A percentile compares a stretch with the other conserved stretches of the same genome.
Conservation (phyloP, 2,797 vertebrate species). For the Sebastes paucispinis region DNA sequence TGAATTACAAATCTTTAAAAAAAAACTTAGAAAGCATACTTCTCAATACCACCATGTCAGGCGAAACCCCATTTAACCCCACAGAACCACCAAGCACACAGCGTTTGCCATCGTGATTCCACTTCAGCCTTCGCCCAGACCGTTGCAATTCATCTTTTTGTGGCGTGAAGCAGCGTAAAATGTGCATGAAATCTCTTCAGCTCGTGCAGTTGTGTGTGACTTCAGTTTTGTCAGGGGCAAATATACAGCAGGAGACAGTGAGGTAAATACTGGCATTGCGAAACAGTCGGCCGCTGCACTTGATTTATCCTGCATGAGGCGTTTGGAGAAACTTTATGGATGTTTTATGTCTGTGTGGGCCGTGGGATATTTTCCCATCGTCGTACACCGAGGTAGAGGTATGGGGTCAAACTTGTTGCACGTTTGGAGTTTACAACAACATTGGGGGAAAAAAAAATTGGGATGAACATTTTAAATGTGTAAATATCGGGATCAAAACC, state of each 20-base stretch:
- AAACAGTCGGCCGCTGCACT: background rate
- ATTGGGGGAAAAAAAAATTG: background rate
- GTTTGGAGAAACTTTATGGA: conserved; percentile 43
- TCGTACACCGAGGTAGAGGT: background rate
- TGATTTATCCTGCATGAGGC: conserved; percentile 41
- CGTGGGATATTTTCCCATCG: too few species aligned
- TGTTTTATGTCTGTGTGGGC: conserved; percentile 33
- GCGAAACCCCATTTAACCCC: background rate
- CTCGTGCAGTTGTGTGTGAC: conserved; percentile 32
- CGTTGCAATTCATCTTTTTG: conserved; percentile 42
- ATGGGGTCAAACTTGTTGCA: background rate
- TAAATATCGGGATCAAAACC: background rate
- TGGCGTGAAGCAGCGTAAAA: conserved; percentile 11
- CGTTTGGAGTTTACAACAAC: background rate
- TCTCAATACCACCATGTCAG: background rate
- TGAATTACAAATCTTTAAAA: conserved; percentile 1
- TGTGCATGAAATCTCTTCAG: conserved; percentile 17
- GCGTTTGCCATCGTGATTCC: conserved; percentile 29
- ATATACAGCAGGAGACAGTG: conserved; percentile 46
- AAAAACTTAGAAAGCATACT: background rate
- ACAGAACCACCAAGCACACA: background rate
- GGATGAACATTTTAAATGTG: background rate
- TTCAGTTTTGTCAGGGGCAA: conserved; percentile 36
- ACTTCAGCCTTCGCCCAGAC: conserved; percentile 17
- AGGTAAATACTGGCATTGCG: conserved; percentile 52